phyloP scores from a whole-genome alignment of 2,113 vertebrate genomes.

The Mus pahari region DNA sequence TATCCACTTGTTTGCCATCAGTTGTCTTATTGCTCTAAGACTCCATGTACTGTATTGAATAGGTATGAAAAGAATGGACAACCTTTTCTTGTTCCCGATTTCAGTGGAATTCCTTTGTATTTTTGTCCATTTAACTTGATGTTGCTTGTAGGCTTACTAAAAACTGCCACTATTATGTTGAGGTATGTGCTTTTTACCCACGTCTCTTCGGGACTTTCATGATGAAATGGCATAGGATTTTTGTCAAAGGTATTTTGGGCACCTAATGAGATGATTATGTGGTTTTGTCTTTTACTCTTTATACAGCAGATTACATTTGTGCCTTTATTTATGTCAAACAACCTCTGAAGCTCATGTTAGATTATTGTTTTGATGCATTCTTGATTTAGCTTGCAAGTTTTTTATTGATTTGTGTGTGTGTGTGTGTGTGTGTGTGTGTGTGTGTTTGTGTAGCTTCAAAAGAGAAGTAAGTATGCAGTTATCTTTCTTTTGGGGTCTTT shows the following conservation, averaged over 20 bases:
- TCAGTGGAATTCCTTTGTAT: background rate
- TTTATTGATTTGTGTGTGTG: no score
- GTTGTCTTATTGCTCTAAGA: background rate
- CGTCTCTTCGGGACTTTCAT: background rate
- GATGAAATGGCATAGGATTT: background rate
- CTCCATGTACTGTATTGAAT: background rate
- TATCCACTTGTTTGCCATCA: background rate
- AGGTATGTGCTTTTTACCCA: background rate
- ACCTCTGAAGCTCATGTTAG: background rate
- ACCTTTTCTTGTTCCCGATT: background rate
- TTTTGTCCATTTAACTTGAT: background rate
- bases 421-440: no score
- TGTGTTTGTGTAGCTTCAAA: no score
- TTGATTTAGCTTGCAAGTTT: background rate
- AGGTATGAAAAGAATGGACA: background rate
- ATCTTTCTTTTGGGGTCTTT: background rate
- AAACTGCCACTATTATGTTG: background rate
- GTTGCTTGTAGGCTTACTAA: background rate
- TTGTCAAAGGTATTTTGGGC: background rate
- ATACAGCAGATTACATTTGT: background rate
- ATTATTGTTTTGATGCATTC: background rate
- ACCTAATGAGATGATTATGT: background rate
- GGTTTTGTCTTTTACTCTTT: background rate
- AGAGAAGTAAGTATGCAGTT: background rate
- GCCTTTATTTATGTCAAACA: background rate